These are phyloP conservation scores for Montifringilla adamsi DNA, from an alignment of 2,113 vertebrate species.

Conservation along the genomic window DNA sequence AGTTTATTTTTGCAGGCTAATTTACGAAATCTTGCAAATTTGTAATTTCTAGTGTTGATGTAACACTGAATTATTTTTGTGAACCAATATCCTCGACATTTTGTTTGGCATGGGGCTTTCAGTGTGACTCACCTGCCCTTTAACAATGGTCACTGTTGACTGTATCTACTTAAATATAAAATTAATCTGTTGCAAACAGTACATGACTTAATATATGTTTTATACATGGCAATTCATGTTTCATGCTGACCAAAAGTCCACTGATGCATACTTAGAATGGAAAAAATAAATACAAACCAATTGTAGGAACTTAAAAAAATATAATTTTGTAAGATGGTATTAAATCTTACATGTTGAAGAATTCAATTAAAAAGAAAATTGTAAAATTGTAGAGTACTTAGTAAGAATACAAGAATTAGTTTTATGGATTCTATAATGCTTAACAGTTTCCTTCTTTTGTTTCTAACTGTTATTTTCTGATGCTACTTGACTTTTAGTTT, in stretches of 20 bases:
- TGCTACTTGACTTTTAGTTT: not conserved
- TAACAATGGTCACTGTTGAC: not conserved
- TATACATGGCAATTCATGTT: not conserved
- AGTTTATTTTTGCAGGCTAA: not conserved
- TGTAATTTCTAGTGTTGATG: not conserved
- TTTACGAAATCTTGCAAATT: not conserved
- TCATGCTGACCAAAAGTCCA: slow-evolving; percentile 33
- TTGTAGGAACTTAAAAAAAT: slow-evolving; percentile 34
- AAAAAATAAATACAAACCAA: slow-evolving; percentile 55
- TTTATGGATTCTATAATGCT: slow-evolving; percentile 62
- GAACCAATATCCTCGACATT: not conserved
- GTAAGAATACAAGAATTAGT: slow-evolving; percentile 44
- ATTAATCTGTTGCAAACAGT: not conserved
- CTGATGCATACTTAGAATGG: not conserved
- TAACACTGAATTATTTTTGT: not conserved
- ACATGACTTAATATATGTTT: not conserved
- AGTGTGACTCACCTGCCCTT: not conserved
- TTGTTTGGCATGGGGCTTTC: not conserved
- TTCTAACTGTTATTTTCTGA: slow-evolving; percentile 27
- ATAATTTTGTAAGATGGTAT: slow-evolving; percentile 2
- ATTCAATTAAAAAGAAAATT: slow-evolving; percentile 69
- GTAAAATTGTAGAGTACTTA: slow-evolving; percentile 56
- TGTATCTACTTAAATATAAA: slow-evolving; percentile 29
- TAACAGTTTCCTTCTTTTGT: slow-evolving; percentile 20
- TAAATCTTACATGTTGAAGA: slow-evolving; percentile 38